Conservation (phyloP, 2,888 invertebrate genomes). For the Hemaris fuciformis region DNA sequence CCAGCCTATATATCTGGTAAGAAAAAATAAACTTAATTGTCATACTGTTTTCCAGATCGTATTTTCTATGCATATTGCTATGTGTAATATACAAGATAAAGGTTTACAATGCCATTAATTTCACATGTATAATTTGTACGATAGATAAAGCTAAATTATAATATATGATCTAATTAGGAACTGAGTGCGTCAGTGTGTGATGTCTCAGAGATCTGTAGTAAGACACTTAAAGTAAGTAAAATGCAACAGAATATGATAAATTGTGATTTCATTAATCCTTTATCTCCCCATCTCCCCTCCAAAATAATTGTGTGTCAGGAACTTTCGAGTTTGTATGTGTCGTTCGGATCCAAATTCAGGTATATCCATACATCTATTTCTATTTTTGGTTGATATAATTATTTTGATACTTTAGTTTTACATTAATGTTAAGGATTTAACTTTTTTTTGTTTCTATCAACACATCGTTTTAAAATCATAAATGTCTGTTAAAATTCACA, state of each 20-base stretch:
- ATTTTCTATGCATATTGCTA: no score
- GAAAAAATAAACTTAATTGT: no score
- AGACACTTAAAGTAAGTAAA: constrained; percentile 62
- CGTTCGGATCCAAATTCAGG: neutral
- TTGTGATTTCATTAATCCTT: constrained; percentile 20
- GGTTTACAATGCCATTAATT: constrained; percentile 12
- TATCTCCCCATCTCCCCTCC: constrained; percentile 13
- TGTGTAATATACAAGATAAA: neutral
- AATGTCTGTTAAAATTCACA: neutral
- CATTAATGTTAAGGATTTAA: neutral
- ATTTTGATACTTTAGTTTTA: neutral
- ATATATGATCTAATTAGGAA: constrained; percentile 78
- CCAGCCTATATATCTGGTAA: no score
- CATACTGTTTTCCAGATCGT: no score
- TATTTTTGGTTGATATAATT: no score
- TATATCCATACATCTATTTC: neutral
- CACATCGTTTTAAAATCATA: neutral
- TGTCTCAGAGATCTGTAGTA: constrained; percentile 68
- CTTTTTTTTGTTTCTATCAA: neutral
- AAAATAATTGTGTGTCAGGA: constrained; percentile 39
- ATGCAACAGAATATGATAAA: constrained; percentile 60
- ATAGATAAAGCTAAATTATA: constrained; percentile 64
- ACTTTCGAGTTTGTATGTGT: constrained; percentile 34
- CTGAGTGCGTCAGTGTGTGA: constrained; percentile 74
- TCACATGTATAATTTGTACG: constrained; percentile 33